phyloP scores from a whole-genome alignment of 2,888 invertebrate genomes.

The Melanophora roralis region DNA sequence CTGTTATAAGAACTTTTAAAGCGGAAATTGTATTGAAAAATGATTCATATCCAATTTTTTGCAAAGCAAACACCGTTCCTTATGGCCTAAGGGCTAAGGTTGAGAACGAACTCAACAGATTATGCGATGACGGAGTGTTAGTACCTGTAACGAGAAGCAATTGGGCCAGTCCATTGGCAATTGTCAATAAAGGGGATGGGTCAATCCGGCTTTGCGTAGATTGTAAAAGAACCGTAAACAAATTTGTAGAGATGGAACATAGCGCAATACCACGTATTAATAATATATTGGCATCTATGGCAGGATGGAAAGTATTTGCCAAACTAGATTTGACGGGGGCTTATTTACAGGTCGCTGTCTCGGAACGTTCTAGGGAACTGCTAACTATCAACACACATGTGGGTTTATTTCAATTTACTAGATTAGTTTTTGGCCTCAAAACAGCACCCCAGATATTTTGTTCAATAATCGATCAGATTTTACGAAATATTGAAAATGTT shows the following conservation, averaged over 20 bases:
- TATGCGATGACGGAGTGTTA: constrained; percentile 60
- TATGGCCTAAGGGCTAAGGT: constrained; percentile 41
- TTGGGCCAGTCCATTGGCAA: no score
- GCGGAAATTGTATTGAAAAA: constrained; percentile 48
- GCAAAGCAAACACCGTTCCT: constrained; percentile 28
- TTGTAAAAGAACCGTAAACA: no score
- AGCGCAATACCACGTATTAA: no score
- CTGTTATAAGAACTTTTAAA: constrained; percentile 34
- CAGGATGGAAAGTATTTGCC: constrained; percentile 50
- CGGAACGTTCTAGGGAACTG: constrained; percentile 33
- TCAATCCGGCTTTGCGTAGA: constrained; percentile 69
- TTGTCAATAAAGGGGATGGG: no score
- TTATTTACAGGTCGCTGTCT: constrained; percentile 31
- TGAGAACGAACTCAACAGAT: constrained; percentile 33
- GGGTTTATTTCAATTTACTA: constrained; percentile 29
- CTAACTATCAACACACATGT: constrained; percentile 43
- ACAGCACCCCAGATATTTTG: constrained; percentile 25
- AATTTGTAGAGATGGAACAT: no score
- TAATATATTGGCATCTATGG: constrained; percentile 57
- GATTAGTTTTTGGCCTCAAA: constrained; percentile 30
- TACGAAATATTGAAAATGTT: neutral
- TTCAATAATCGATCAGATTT: neutral
- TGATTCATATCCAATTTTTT: constrained; percentile 44
- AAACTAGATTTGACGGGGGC: constrained; percentile 37
- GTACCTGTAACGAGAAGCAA: constrained; percentile 62